A percentile compares a stretch with the other conserved stretches of the same genome.
phyloP scores from a whole-genome alignment of 2,888 invertebrate genomes.

The Taenaris catops region DNA sequence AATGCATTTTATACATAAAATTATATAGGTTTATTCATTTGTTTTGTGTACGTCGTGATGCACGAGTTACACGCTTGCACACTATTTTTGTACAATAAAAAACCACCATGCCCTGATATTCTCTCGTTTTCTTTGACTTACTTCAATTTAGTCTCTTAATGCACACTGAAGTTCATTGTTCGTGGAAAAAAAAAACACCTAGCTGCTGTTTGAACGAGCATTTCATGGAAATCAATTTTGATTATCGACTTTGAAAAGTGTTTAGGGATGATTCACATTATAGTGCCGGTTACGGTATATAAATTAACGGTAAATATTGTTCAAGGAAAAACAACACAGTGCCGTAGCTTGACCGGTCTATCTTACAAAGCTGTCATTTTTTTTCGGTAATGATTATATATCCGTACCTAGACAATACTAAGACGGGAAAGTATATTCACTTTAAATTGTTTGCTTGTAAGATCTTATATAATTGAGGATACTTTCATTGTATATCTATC shows the following conservation, averaged over 20 bases:
- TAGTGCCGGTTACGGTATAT: conserved; percentile 4
- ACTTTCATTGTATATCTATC: too few relatives aligned
- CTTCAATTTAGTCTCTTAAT: too few relatives aligned
- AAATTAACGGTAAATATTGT: conserved; percentile 4
- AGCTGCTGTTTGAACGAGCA: too few relatives aligned
- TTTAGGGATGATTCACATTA: neutral
- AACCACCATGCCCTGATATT: conserved; percentile 73
- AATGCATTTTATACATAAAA: conserved; percentile 77
- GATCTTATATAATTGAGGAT: too few relatives aligned
- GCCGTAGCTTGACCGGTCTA: conserved; percentile 7
- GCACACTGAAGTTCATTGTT: too few relatives aligned
- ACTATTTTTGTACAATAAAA: conserved; percentile 80
- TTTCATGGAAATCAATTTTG: too few relatives aligned
- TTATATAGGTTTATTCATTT: conserved; percentile 60
- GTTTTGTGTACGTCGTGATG: conserved; percentile 72
- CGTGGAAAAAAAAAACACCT: too few relatives aligned
- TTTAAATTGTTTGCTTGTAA: too few relatives aligned
- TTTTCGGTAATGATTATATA: neutral
- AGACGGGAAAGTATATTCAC: too few relatives aligned
- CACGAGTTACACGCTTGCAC: conserved; percentile 76
- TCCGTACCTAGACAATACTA: neutral
- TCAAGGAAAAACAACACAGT: conserved; percentile 3
- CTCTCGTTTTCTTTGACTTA: conserved; percentile 66
- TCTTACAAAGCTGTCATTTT: neutral
- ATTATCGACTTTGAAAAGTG: too few relatives aligned